phyloP scores from a whole-genome alignment of 2,113 vertebrate genomes.

The Calyptomena viridis region DNA sequence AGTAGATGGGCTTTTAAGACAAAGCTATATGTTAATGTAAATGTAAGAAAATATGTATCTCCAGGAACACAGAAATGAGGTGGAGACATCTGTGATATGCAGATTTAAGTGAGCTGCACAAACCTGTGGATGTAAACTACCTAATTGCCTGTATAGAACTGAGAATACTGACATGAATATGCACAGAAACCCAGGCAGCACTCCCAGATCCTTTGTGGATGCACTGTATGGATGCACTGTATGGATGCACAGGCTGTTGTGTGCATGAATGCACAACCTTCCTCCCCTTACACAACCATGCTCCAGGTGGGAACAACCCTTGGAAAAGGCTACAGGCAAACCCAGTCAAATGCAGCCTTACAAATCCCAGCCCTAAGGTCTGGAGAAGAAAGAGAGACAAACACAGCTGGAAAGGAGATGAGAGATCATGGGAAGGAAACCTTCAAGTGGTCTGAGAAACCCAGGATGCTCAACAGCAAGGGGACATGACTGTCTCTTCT shows the following conservation, averaged over 20 bases:
- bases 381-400: background rate
- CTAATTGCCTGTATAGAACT: background rate
- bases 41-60: background rate
- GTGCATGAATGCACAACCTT: background rate
- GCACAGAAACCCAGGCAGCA: background rate
- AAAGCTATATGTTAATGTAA: background rate
- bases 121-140: background rate
- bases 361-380: background rate
- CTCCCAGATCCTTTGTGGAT: background rate
- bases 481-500: background rate
- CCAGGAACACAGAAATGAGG: background rate
- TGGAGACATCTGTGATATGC: background rate
- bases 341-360: background rate
- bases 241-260: background rate
- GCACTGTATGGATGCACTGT: background rate
- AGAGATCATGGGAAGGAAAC: background rate
- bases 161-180: background rate
- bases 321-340: background rate
- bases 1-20: background rate
- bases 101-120: background rate
- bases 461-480: background rate
- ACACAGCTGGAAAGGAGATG: background rate
- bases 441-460: background rate
- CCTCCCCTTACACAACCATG: background rate
- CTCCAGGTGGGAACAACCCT: background rate